Evolutionary conservation across 2,888 invertebrate genomes (phyloP).

Genomic region (Phortica okadai): DNA sequence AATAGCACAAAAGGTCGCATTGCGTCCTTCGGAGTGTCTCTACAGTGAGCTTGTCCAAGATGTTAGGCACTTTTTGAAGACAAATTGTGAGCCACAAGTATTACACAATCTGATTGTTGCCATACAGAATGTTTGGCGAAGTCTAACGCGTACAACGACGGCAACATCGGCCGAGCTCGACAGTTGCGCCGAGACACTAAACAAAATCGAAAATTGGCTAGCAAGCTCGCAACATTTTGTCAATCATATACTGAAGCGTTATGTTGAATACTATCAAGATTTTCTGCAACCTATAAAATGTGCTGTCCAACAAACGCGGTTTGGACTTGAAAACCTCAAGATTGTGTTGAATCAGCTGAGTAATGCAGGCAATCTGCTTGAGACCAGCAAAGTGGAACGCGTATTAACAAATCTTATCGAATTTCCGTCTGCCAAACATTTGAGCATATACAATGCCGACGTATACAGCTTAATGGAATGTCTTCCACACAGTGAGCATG

Average conservation of each 20-base stretch:
- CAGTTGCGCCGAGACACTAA: conserved; percentile 61
- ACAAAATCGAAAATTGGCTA: conserved; percentile 73
- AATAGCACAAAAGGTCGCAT: conserved; percentile 70
- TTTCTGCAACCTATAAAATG: conserved; percentile 84
- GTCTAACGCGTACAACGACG: conserved; percentile 38
- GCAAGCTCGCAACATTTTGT: conserved; percentile 73
- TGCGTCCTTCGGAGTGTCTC: conserved; percentile 70
- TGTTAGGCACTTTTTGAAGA: conserved; percentile 71
- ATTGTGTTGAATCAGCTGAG: conserved; percentile 77
- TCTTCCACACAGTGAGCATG: conserved; percentile 65
- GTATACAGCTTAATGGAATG: conserved; percentile 68
- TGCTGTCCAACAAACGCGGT: conserved; percentile 82
- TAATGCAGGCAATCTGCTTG: conserved; percentile 52
- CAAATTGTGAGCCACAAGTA: conserved; percentile 68
- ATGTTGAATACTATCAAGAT: conserved; percentile 86
- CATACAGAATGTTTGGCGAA: conserved; percentile 56
- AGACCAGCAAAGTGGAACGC: conserved; percentile 58
- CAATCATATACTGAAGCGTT: conserved; percentile 76
- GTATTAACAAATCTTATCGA: conserved; percentile 68
- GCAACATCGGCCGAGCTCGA: conserved; percentile 49
- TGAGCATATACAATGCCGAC: conserved; percentile 62
- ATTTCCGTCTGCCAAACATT: conserved; percentile 66
- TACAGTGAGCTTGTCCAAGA: conserved; percentile 72
- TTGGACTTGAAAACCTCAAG: conserved; percentile 80
- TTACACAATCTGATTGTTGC: conserved; percentile 61